A percentile compares a stretch with the other conserved stretches of the same genome.
phyloP scores from a whole-genome alignment of 2,797 vertebrate species.

The Apodemus agrarius region DNA sequence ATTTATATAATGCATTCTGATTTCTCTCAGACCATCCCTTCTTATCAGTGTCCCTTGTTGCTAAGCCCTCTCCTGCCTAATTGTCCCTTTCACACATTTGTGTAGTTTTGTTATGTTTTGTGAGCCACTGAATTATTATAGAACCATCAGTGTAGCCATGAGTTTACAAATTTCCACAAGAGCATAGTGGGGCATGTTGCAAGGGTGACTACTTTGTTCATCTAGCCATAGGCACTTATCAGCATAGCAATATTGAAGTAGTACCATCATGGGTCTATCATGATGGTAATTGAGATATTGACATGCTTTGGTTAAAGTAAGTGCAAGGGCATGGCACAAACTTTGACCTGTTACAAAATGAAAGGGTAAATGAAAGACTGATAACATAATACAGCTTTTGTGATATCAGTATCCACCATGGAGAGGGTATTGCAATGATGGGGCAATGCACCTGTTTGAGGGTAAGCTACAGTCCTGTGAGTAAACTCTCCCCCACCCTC shows the following conservation, averaged over 20 bases:
- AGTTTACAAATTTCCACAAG: neutral
- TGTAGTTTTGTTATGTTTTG: neutral
- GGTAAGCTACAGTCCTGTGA: too few species aligned
- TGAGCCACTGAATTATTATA: neutral
- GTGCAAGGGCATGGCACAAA: neutral
- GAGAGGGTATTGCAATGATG: neutral
- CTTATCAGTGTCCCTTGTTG: neutral
- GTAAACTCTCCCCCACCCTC: neutral
- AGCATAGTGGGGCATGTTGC: neutral
- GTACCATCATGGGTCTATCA: neutral
- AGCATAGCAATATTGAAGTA: neutral
- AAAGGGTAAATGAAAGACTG: neutral
- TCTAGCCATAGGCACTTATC: neutral
- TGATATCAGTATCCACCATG: neutral
- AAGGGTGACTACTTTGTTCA: neutral
- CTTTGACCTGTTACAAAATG: neutral
- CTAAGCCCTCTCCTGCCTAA: neutral
- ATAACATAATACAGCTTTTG: neutral
- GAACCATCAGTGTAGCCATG: neutral
- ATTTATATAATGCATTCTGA: neutral
- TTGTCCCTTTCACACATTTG: neutral
- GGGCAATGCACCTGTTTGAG: neutral
- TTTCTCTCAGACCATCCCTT: neutral
- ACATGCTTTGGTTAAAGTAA: neutral
- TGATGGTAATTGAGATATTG: neutral